Evolutionary conservation across 2,888 invertebrate genomes (phyloP), one percentile per base, ranked within the genome.

Genomic region (Bellardia pandia): DNA sequence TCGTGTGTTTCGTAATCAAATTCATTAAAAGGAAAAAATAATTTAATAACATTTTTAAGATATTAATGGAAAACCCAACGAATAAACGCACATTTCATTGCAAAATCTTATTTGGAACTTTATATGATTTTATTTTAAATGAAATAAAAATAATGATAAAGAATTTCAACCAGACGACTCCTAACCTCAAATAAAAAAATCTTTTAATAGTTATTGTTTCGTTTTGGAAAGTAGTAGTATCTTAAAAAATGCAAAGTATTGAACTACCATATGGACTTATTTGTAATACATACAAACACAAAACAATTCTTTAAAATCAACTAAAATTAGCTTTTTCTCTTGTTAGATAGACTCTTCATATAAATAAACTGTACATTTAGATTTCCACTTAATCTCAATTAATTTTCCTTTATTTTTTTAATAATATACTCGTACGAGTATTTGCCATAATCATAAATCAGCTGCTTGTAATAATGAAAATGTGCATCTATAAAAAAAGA

Each of bases 391-490:
- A 66, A 40, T 51, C 33, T 56, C 33, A 74, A 33, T 42, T 30
- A 66, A 53, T 16, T n/a, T 11, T 68, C 23, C 48, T 69, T 30
- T 45, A 48, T 77, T 42, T 5, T 33, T 7, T 58, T 45, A 60
- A 14, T 33, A 2, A n/a, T 37, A 62, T n/a, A 13, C 6, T n/a
- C n/a, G 33, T 62, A 42, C 1, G 6, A 8, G 40, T 37, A 23
- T 72, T 77, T 72, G 53, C 45, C 37, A 79, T 40, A 74, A 78
- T 85, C 75, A 62, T 68, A 86, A 86, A 84, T 84, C 80, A 84
- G 72, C 45, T 86, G 83, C 42, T 51, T 80, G 78, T 83, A 78
- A 66, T 72, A 76, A 80, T 80, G 37, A 72, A 74, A 83, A 64
- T 80, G 60, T 84, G 71, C 78, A 76, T 71, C n/a, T 71, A 56